phyloP scores from a whole-genome alignment of 2,888 invertebrate species.

The Chymomyza amoena region DNA sequence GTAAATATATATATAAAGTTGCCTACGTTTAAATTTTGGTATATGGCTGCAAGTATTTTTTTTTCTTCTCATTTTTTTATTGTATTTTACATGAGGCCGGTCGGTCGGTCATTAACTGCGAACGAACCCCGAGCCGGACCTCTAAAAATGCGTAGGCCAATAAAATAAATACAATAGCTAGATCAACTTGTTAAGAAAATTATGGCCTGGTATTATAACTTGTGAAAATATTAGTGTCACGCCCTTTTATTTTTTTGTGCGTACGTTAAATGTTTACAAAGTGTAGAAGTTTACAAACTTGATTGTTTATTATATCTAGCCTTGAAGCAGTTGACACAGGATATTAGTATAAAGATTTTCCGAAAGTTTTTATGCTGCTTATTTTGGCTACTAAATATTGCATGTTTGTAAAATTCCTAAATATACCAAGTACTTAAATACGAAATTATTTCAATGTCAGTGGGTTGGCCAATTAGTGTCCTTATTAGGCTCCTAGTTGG shows the following conservation, averaged over 20 bases:
- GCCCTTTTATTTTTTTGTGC: neutral
- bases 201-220: neutral
- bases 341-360: too few species aligned
- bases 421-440: too few species aligned
- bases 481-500: too few species aligned
- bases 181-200: neutral
- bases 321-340: too few species aligned
- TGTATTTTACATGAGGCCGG: neutral
- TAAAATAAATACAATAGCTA: constrained; percentile 8
- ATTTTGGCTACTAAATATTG: too few species aligned
- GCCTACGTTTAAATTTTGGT: neutral
- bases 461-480: too few species aligned
- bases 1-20: neutral
- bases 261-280: too few species aligned
- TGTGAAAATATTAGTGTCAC: neutral
- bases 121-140: neutral
- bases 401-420: too few species aligned
- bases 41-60: neutral
- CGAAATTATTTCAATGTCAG: too few species aligned
- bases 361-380: too few species aligned
- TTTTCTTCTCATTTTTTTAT: constrained; percentile 2
- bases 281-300: too few species aligned
- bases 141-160: neutral
- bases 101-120: neutral
- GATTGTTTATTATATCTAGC: too few species aligned